Conservation (phyloP, 2,797 vertebrate species). For the Macropus fuliginosus region DNA sequence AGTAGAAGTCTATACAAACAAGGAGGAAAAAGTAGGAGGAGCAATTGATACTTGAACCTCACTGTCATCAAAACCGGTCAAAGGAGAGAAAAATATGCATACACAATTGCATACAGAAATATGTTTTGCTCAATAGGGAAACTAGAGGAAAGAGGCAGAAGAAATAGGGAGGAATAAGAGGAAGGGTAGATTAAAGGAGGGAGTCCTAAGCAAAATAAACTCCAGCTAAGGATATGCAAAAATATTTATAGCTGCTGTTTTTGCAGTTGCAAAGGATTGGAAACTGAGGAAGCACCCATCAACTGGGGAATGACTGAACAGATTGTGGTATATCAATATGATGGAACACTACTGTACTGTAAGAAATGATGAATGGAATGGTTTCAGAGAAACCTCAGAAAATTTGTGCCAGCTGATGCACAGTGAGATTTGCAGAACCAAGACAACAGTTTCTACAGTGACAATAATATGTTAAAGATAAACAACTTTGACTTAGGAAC, state of each 20-base stretch:
- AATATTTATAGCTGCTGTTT: neutral
- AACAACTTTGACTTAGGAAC: neutral
- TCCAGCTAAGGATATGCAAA: neutral
- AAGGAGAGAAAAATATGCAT: no score
- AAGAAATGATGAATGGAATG: neutral
- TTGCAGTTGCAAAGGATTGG: neutral
- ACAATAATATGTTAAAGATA: neutral
- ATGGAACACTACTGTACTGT: neutral
- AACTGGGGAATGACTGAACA: neutral
- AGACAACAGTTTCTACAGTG: neutral
- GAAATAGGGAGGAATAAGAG: neutral
- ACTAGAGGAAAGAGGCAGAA: no score
- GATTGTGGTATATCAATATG: neutral
- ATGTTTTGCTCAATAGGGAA: no score
- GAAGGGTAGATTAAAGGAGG: neutral
- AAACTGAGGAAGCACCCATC: neutral
- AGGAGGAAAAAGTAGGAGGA: no score
- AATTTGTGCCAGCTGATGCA: neutral
- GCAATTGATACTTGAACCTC: no score
- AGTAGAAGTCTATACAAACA: no score
- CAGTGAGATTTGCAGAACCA: neutral
- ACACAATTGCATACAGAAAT: no score
- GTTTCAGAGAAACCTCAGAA: neutral
- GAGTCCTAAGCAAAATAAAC: neutral
- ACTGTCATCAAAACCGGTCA: no score